Evolutionary conservation across 1,140 invertebrate species (phyloP), one percentile per base, ranked within the genome.

Genomic region (Thaumetopoea pityocampa): DNA sequence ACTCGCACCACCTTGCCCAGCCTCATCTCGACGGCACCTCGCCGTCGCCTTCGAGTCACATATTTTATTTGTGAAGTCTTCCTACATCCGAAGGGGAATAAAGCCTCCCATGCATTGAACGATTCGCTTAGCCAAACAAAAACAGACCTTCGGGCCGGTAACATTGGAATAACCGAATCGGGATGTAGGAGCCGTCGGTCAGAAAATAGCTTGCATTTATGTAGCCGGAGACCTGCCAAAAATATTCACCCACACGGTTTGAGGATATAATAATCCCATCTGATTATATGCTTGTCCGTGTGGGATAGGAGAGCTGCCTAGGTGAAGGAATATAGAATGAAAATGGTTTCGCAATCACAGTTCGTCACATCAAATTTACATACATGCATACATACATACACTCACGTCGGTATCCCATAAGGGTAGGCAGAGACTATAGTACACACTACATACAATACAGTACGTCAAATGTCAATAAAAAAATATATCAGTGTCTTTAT

Each of bases 31-130:
- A 59, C 64, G 67, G 65, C 73, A 81, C 74, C 72, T 73, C 68
- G 61, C 61, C 71, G 79, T 81, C 79, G 79, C 74, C 72, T 77
- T 74, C 70, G 57, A 84, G 77, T 81, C 80, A 84, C 77, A 84
- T 84, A 81, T 84, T 84, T 84, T 84, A 84, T 84, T 84, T 84
- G 80, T 81, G 64, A 61, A 81, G 67, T 71, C 73, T 84, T 74
- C 80, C 76, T 80, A 73, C 68, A 84, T 80, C 74, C 67, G 70
- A 72, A 70, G 67, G 50, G 77, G 63, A 60, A 57, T 72, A 76
- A 79, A 67, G 77, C 65, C 37, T 56, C 30, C 70, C 52, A 76
- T 68, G 57, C 56, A 77, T 66, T 32, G 14, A 43, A 40, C 48
- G 50, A 41, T 28, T 27, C 15, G 16, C 37, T 19, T 30, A 37